A percentile compares a stretch with the other conserved stretches of the same genome.
Evolutionary conservation across 2,888 invertebrate genomes (phyloP).

Genomic region (Hetaerina titia): DNA sequence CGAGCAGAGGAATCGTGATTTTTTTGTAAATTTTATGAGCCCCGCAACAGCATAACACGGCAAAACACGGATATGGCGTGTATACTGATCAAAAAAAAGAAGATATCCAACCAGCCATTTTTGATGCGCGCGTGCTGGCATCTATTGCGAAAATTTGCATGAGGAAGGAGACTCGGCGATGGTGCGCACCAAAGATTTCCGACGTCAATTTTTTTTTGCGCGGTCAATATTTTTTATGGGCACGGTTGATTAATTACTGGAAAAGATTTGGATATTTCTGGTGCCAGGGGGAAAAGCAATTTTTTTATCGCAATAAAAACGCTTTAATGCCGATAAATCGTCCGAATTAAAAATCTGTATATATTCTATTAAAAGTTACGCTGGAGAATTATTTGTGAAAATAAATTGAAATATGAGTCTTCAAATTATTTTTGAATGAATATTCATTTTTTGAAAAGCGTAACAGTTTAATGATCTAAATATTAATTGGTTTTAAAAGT

Average conservation of each 20-base stretch:
- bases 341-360: neutral
- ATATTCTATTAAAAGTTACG: slow-evolving; percentile 28
- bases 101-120: neutral
- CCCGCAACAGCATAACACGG: neutral
- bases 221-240: neutral
- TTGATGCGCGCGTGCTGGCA: neutral
- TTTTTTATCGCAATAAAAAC: neutral
- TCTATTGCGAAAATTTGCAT: slow-evolving; percentile 4
- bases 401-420: neutral
- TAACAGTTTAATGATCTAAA: neutral
- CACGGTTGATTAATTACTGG: slow-evolving; percentile 6
- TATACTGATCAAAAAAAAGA: neutral
- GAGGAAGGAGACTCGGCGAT: neutral
- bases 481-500: neutral
- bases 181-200: neutral
- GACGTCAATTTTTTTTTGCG: neutral
- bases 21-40: neutral
- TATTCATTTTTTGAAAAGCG: neutral
- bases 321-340: neutral
- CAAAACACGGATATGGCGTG: neutral
- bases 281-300: neutral
- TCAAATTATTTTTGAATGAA: neutral
- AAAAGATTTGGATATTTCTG: slow-evolving; percentile 3
- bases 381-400: slow-evolving; percentile 6
- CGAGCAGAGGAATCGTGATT: neutral